Evolutionary conservation across 2,113 vertebrate species (phyloP).

Genomic region (Camelus dromedarius): DNA sequence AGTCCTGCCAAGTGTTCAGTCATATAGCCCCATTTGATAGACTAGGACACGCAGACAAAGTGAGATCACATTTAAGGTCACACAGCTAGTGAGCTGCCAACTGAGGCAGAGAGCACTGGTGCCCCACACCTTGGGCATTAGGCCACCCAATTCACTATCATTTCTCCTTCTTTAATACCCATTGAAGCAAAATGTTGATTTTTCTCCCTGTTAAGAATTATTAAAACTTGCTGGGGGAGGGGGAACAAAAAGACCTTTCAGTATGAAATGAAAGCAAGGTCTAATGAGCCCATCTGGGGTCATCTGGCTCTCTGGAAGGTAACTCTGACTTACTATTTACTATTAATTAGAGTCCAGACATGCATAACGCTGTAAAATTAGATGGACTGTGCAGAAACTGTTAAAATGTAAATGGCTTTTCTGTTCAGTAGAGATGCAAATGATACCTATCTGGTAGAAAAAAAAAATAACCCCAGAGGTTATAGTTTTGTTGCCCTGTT

Average conservation of each 20-base stretch:
- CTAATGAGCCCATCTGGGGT: neutral
- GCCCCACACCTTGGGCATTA: accelerated
- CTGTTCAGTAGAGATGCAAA: slow-evolving; percentile 59
- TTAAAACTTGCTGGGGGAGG: neutral
- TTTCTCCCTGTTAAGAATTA: slow-evolving; percentile 11
- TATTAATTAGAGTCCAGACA: neutral
- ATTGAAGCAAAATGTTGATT: neutral
- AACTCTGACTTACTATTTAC: slow-evolving; percentile 3
- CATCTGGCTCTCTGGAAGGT: neutral
- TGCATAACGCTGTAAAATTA: slow-evolving; percentile 46
- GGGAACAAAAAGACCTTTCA: neutral
- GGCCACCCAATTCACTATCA: neutral
- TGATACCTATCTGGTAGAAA: neutral
- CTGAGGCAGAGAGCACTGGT: neutral
- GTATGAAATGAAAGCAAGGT: neutral
- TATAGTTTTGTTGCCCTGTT: neutral
- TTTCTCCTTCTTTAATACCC: neutral
- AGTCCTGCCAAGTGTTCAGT: neutral
- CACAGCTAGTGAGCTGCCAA: neutral
- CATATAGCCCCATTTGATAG: neutral
- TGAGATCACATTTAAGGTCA: neutral
- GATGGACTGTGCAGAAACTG: neutral
- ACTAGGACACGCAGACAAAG: neutral
- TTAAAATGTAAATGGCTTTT: slow-evolving; percentile 65
- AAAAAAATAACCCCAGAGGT: neutral